Evolutionary conservation across 2,797 vertebrate species (phyloP).

Genomic region (Carduelis carduelis): DNA sequence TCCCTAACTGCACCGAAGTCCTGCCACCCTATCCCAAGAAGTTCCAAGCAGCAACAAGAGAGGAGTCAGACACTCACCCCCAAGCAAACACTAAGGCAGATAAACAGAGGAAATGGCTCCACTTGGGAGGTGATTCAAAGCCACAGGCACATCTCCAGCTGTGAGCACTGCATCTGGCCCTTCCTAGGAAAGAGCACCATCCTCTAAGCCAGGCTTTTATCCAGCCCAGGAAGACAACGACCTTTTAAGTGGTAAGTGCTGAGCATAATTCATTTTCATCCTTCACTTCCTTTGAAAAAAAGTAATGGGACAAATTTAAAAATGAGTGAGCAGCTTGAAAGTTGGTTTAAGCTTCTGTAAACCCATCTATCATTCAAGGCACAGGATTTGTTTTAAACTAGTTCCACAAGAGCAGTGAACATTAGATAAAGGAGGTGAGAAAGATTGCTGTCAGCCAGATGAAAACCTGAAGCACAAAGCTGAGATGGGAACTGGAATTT

Average conservation of each 20-base stretch:
- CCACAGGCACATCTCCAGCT: background rate
- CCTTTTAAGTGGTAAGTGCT: background rate
- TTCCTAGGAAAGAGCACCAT: background rate
- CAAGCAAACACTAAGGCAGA: background rate
- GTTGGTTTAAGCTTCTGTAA: constrained; percentile 2
- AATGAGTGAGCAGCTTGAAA: background rate
- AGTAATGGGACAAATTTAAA: constrained; percentile 1
- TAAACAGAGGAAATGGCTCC: background rate
- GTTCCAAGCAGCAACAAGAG: background rate
- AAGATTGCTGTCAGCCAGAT: background rate
- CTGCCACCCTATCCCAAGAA: background rate
- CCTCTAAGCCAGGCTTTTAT: background rate
- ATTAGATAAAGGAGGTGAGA: background rate
- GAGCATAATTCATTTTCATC: background rate
- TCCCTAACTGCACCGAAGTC: background rate
- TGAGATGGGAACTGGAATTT: background rate
- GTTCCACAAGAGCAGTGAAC: background rate
- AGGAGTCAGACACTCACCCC: background rate
- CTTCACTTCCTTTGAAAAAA: background rate
- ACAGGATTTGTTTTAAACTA: background rate
- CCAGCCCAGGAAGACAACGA: accelerated
- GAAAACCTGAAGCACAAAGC: background rate
- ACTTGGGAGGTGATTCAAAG: background rate
- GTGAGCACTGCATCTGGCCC: background rate
- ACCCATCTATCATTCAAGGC: background rate